Conservation (phyloP, 2,113 vertebrate species). For the Petaurus breviceps region DNA sequence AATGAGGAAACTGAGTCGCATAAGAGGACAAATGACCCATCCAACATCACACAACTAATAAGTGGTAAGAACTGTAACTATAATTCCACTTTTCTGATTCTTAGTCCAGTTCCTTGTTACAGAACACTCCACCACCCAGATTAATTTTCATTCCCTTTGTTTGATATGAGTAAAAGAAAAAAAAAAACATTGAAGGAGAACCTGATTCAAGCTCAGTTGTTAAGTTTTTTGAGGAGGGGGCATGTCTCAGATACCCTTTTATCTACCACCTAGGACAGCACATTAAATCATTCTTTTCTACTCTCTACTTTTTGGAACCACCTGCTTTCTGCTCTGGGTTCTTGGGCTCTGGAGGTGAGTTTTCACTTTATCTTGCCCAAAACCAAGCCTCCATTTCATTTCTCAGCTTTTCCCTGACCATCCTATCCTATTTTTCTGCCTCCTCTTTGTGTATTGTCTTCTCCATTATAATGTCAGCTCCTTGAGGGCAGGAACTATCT, state of each 20-base stretch:
- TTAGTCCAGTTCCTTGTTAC: background rate
- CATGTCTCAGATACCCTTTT: background rate
- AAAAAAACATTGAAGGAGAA: background rate
- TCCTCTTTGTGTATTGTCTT: background rate
- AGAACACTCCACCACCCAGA: background rate
- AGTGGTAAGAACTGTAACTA: background rate
- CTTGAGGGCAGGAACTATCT: background rate
- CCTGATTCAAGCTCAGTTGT: background rate
- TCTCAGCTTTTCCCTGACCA: background rate
- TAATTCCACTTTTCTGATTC: background rate
- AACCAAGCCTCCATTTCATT: background rate
- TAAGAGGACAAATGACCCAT: background rate
- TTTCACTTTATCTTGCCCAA: background rate
- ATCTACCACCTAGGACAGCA: background rate
- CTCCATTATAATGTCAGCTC: background rate
- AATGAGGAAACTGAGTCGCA: background rate
- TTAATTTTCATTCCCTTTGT: background rate
- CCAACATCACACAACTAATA: background rate
- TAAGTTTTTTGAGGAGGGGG: background rate
- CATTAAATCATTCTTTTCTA: background rate
- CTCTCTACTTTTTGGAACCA: background rate
- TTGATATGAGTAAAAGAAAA: background rate
- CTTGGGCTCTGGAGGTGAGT: background rate
- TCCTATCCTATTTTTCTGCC: background rate
- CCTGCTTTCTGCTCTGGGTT: background rate